These are phyloP conservation scores for Herminia tarsipennalis DNA, from an alignment of 2,888 invertebrate genomes.

Conservation along the genomic window DNA sequence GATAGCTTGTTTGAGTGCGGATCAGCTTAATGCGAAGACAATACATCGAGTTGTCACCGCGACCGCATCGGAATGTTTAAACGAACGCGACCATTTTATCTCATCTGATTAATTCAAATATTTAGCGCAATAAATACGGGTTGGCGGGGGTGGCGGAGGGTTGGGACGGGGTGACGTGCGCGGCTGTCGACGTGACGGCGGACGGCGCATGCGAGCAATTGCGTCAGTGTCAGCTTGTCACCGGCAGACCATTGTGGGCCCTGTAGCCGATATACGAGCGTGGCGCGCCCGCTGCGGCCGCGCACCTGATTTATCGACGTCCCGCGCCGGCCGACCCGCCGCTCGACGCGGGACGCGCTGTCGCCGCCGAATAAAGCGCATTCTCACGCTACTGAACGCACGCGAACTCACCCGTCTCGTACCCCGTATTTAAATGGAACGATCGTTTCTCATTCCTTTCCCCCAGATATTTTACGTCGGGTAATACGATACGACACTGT, in stretches of 20 bases:
- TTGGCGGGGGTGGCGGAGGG: constrained; percentile 48
- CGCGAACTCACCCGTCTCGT: constrained; percentile 80
- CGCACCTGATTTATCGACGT: constrained; percentile 82
- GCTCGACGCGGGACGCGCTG: constrained; percentile 60
- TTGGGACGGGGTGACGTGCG: constrained; percentile 56
- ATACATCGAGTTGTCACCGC: constrained; percentile 83
- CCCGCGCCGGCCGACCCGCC: constrained; percentile 51
- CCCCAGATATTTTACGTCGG: constrained; percentile 84
- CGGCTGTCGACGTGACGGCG: constrained; percentile 61
- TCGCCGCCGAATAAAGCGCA: constrained; percentile 81
- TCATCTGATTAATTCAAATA: constrained; percentile 85
- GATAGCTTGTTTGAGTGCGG: constrained; percentile 61
- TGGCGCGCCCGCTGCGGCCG: constrained; percentile 61
- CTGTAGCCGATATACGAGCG: constrained; percentile 70
- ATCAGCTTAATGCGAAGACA: constrained; percentile 77
- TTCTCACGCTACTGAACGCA: constrained; percentile 85
- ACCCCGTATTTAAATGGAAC: constrained; percentile 80
- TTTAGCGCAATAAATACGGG: constrained; percentile 83
- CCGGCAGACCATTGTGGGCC: constrained; percentile 72
- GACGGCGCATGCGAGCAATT: constrained; percentile 76
- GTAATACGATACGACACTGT: constrained; percentile 86
- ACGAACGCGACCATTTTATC: constrained; percentile 81
- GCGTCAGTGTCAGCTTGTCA: constrained; percentile 80
- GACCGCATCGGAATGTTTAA: constrained; percentile 82
- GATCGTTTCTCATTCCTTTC: constrained; percentile 84